Percentiles rank a stretch among this genome's conserved stretches.
These are phyloP conservation scores for Bradypodion ventrale DNA, from an alignment of 2,797 vertebrate genomes.

Conservation along the genomic window DNA sequence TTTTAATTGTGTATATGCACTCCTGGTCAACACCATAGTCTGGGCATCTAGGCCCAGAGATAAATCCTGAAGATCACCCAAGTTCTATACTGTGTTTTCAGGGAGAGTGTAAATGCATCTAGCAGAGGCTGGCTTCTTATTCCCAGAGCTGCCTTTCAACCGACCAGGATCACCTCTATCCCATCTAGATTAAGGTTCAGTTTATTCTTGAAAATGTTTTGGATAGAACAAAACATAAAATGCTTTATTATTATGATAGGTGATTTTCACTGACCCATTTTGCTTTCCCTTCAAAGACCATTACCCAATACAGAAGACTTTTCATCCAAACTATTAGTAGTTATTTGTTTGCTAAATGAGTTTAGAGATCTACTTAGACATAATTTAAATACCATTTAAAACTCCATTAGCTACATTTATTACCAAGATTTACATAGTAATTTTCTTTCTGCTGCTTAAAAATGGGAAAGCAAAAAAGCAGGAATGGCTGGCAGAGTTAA, in stretches of 20 bases:
- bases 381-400: constrained; percentile 75
- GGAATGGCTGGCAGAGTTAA: constrained; percentile 39
- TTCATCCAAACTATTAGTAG: constrained; percentile 63
- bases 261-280: constrained; percentile 68
- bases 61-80: too few relatives aligned
- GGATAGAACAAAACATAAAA: constrained; percentile 62
- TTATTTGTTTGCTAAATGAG: constrained; percentile 74
- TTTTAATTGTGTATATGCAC: too few relatives aligned
- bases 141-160: too few relatives aligned
- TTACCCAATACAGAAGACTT: constrained; percentile 70
- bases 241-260: constrained; percentile 61
- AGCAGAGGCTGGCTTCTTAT: too few relatives aligned
- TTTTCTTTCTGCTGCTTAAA: constrained; percentile 45
- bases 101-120: too few relatives aligned
- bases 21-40: too few relatives aligned
- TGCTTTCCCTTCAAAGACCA: constrained; percentile 69
- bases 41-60: too few relatives aligned
- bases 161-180: too few relatives aligned
- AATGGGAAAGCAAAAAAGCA: constrained; percentile 7
- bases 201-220: constrained; percentile 18
- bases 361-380: constrained; percentile 68
- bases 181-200: background rate
- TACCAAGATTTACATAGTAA: constrained; percentile 64
- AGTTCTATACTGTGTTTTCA: too few relatives aligned
- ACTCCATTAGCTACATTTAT: constrained; percentile 68